Conservation (phyloP, 2,113 vertebrate species). For the Ptychochromis oligacanthus region DNA sequence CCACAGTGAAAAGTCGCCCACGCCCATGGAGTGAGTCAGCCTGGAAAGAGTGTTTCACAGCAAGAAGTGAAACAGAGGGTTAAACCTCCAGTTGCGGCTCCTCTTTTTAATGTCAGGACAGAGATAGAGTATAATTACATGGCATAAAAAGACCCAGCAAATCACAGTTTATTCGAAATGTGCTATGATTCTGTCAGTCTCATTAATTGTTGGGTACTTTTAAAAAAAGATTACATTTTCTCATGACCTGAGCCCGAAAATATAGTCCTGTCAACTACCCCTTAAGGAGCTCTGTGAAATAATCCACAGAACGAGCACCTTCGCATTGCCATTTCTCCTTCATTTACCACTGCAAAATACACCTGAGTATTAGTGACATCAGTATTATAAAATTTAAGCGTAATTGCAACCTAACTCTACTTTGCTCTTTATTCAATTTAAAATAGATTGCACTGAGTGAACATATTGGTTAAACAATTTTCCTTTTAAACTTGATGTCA, state of each 20-base stretch:
- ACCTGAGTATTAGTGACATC: constrained; percentile 35
- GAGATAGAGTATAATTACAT: constrained; percentile 49
- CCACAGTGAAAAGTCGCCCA: constrained; percentile 42
- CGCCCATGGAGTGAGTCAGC: constrained; percentile 38
- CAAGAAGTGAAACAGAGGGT: constrained; percentile 35
- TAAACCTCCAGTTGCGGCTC: constrained; percentile 59
- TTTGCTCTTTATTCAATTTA: constrained; percentile 27
- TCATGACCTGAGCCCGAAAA: constrained; percentile 8
- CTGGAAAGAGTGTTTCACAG: constrained; percentile 41
- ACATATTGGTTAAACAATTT: constrained; percentile 38
- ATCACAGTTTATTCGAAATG: constrained; percentile 46
- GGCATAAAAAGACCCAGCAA: constrained; percentile 21
- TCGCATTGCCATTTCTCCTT: constrained; percentile 23
- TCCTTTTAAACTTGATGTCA: constrained; percentile 19
- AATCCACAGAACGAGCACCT: constrained; percentile 28
- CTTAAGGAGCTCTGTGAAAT: constrained; percentile 18
- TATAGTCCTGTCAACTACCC: constrained; percentile 4
- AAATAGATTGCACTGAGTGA: constrained; percentile 17
- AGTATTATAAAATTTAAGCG: constrained; percentile 20
- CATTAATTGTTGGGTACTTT: constrained; percentile 45
- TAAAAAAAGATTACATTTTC: constrained; percentile 29
- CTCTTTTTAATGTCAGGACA: constrained; percentile 58
- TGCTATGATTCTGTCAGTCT: constrained; percentile 43
- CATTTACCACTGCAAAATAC: constrained; percentile 6
- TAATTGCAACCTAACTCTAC: constrained; percentile 33